Conservation (phyloP, 2,797 vertebrate genomes). For the Alfaro cultratus region DNA sequence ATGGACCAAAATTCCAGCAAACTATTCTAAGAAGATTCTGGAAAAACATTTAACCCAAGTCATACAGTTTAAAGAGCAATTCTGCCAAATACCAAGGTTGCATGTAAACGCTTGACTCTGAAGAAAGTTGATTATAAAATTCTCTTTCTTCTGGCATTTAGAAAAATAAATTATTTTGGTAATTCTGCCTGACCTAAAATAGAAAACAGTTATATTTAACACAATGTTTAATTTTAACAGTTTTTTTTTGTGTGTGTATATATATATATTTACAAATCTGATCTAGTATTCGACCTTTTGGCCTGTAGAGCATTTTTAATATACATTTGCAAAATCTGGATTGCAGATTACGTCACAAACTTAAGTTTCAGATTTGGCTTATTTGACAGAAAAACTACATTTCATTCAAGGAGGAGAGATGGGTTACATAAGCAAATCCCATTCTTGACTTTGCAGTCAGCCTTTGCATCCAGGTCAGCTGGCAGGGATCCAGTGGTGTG, state of each 20-base stretch:
- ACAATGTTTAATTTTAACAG: neutral
- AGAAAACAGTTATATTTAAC: neutral
- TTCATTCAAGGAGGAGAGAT: neutral
- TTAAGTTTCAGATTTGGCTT: neutral
- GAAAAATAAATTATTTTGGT: neutral
- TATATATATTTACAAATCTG: neutral
- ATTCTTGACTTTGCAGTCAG: constrained; percentile 28
- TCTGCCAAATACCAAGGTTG: neutral
- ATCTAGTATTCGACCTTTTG: neutral
- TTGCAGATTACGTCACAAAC: neutral
- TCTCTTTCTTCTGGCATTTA: neutral
- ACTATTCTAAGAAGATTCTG: neutral
- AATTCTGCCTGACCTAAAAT: neutral
- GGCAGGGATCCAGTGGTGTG: constrained; percentile 32
- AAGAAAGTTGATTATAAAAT: neutral
- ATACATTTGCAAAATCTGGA: neutral
- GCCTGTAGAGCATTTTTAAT: neutral
- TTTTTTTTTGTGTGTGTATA: no score
- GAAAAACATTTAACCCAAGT: neutral
- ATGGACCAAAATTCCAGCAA: neutral
- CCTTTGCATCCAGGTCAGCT: constrained; percentile 30
- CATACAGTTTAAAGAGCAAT: neutral
- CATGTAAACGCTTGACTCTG: neutral
- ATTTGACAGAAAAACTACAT: neutral
- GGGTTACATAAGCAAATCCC: constrained; percentile 50